These are phyloP conservation scores for Lasiurus cinereus DNA, from an alignment of 2,113 vertebrate genomes.

Conservation along the genomic window DNA sequence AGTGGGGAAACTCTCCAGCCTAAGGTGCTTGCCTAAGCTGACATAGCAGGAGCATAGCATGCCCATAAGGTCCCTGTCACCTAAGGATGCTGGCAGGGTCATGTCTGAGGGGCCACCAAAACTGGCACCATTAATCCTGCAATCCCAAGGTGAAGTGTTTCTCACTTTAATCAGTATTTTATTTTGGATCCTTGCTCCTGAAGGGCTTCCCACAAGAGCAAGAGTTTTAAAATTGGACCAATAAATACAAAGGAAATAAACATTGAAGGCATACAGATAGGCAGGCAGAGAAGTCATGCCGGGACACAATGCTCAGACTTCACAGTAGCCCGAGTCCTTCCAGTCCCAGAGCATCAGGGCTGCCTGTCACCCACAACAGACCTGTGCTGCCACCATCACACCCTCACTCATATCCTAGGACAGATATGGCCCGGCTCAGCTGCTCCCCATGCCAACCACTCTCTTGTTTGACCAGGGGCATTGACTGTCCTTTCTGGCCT, in stretches of 20 bases:
- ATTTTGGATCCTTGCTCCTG: conserved; percentile 61
- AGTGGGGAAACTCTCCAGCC: neutral
- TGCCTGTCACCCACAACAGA: neutral
- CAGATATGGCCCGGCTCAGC: neutral
- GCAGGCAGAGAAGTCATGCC: neutral
- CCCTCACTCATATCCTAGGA: rapidly evolving
- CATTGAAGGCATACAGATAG: neutral
- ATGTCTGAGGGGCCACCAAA: neutral
- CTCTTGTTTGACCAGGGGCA: neutral
- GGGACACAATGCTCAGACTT: neutral
- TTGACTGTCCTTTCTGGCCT: neutral
- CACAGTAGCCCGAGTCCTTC: neutral
- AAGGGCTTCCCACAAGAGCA: conserved; percentile 64
- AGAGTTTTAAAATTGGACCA: conserved; percentile 69
- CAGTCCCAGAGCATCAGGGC: neutral
- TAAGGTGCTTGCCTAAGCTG: neutral
- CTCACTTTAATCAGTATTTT: conserved; percentile 74
- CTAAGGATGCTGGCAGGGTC: neutral
- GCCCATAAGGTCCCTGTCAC: neutral
- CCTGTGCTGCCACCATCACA: neutral
- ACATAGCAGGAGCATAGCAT: rapidly evolving
- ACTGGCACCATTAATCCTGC: neutral
- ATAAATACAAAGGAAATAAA: conserved; percentile 69
- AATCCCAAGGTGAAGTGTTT: conserved; percentile 11
- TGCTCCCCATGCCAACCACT: neutral